These are phyloP conservation scores for Bovichtus variegatus DNA, from an alignment of 2,797 vertebrate genomes.

Conservation along the genomic window DNA sequence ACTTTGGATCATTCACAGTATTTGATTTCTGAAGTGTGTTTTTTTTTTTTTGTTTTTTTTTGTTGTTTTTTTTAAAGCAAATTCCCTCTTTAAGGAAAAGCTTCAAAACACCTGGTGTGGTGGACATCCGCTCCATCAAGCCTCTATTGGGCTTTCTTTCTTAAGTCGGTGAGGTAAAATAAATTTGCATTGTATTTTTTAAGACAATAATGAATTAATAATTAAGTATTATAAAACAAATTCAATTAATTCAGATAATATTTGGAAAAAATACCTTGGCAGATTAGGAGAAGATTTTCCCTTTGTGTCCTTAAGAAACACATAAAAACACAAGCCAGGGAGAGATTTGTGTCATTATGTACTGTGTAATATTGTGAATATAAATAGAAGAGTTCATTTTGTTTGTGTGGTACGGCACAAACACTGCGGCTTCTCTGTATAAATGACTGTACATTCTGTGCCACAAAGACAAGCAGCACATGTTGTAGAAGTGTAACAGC, in stretches of 20 bases:
- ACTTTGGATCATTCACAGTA: not conserved
- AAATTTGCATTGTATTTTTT: no score
- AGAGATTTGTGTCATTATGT: not conserved
- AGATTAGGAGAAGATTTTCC: no score
- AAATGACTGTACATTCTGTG: constrained; percentile 34
- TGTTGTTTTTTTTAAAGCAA: not conserved
- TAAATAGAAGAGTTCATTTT: constrained; percentile 14
- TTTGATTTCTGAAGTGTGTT: not conserved
- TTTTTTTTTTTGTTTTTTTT: no score
- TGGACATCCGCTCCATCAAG: not conserved
- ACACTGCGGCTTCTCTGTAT: not conserved
- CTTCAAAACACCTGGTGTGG: not conserved
- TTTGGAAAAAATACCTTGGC: no score
- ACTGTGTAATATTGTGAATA: not conserved
- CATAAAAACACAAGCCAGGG: not conserved
- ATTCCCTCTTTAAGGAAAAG: not conserved
- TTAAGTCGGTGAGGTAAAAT: not conserved
- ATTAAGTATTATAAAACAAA: no score
- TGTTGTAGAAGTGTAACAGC: constrained; percentile 27
- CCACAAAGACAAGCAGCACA: constrained; percentile 35
- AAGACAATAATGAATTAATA: no score
- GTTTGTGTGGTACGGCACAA: constrained; percentile 7
- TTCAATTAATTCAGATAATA: not conserved
- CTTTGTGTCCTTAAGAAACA: not conserved
- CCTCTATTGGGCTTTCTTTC: not conserved